Evolutionary conservation across 2,113 vertebrate species (phyloP), one percentile per base, ranked within the genome.

Genomic region (Mugil cephalus): DNA sequence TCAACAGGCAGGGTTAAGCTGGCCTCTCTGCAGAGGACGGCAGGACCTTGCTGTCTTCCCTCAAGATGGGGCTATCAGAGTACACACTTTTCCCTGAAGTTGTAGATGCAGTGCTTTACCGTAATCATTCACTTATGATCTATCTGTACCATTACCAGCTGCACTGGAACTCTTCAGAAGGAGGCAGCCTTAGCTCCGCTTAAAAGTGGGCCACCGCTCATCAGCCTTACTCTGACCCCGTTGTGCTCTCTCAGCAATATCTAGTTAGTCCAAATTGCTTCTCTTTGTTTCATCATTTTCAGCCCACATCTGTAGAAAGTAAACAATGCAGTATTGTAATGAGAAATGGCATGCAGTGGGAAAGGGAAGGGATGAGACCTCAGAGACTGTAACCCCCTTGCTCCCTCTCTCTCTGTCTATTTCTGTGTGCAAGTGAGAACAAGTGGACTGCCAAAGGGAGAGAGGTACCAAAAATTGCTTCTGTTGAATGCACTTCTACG

Each of bases 401-500:
- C 68, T 70, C 72, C 46, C 43, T 36, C 51, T 24, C 54, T 45
- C 75, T 43, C 30, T 51, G 58, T 71, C 72, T 77, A 55, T 78
- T 74, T 65, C 66, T 67, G 39, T 78, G 74, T 72, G 82, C 76
- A 51, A 80, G 84, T 68, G 76, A 89, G 65, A 91, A 77, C 80
- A 85, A 89, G 86, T 79, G 79, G 77, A 88, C 87, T 90, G 82
- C 92, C 86, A 88, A 86, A 85, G 80, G 89, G 83, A 87, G 76
- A 84, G 79, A 74, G 62, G 59, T 74, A 84, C 82, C 84, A 90
- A 91, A 90, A 87, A 91, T 91, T 91, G 91, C 90, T 83, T 91
- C 85, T 89, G 86, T 91, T 91, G 70, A 93, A 94, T 91, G 83
- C 85, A 90, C 87, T 90, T 91, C 89, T 88, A 79, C 35, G 69